Percentiles rank a stretch among this genome's conserved stretches.
Evolutionary conservation across 1,140 invertebrate genomes (phyloP).

Genomic region (Popillia japonica): DNA sequence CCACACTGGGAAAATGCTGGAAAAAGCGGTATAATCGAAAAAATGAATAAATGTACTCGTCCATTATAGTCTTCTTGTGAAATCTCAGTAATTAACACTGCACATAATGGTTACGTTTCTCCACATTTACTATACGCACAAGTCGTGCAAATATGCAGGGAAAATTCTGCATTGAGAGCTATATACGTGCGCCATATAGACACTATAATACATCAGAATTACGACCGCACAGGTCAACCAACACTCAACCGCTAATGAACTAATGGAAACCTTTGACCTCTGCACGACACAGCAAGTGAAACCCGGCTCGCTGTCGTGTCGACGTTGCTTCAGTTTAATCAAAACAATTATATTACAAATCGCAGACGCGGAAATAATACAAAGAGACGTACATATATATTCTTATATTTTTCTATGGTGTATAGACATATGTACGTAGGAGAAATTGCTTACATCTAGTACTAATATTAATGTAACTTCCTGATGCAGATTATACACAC

Average conservation of each 20-base stretch:
- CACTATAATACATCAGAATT: not conserved
- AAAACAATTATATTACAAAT: not conserved
- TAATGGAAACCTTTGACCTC: constrained; percentile 27
- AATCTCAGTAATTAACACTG: not conserved
- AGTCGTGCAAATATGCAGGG: not conserved
- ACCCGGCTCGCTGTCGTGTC: not conserved
- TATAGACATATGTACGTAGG: no score
- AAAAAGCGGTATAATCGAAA: not conserved
- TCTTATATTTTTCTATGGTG: no score
- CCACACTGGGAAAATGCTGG: not conserved
- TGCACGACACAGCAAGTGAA: not conserved
- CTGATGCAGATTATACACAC: no score
- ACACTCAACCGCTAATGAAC: constrained; percentile 13
- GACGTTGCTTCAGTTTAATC: constrained; percentile 22
- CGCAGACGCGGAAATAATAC: not conserved
- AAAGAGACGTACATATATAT: not conserved
- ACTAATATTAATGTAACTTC: no score
- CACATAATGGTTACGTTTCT: not conserved
- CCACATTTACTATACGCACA: not conserved
- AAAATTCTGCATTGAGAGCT: not conserved
- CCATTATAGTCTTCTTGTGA: not conserved
- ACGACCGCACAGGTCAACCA: not conserved
- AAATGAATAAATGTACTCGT: not conserved
- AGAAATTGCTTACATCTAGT: no score
- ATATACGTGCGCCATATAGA: not conserved